Evolutionary conservation across 2,113 vertebrate species (phyloP).

Genomic region (Natator depressus): DNA sequence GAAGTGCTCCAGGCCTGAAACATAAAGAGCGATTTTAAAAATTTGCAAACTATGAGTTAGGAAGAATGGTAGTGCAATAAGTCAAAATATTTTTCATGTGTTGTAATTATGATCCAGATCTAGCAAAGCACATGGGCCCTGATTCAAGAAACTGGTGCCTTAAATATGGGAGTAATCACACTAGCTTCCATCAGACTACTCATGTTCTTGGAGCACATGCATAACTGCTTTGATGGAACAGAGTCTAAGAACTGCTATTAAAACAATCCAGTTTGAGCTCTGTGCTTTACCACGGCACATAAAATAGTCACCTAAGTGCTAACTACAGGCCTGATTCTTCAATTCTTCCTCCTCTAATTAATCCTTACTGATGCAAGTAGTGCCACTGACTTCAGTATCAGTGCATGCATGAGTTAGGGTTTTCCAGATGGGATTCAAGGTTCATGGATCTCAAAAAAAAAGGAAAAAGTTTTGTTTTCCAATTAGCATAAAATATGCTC

Average conservation of each 20-base stretch:
- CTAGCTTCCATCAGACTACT: background rate
- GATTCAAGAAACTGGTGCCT: background rate
- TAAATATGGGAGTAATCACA: background rate
- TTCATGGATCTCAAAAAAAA: background rate
- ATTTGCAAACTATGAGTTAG: background rate
- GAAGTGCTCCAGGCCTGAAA: background rate
- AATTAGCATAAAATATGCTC: background rate
- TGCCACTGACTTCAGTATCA: background rate
- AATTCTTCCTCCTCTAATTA: background rate
- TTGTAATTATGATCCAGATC: background rate
- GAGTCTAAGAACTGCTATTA: background rate
- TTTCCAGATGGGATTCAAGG: background rate
- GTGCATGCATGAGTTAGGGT: background rate
- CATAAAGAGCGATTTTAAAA: background rate
- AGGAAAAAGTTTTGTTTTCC: background rate
- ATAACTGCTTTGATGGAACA: background rate
- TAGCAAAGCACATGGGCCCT: background rate
- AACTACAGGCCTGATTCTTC: background rate
- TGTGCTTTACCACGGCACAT: background rate
- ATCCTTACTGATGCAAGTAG: background rate
- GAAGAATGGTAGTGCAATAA: background rate
- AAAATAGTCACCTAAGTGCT: background rate
- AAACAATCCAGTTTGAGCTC: background rate
- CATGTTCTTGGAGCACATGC: background rate
- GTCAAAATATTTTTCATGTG: background rate